Percentiles rank a stretch among this genome's conserved stretches.
phyloP scores from a whole-genome alignment of 2,113 vertebrate species.

The Nesoenas mayeri region DNA sequence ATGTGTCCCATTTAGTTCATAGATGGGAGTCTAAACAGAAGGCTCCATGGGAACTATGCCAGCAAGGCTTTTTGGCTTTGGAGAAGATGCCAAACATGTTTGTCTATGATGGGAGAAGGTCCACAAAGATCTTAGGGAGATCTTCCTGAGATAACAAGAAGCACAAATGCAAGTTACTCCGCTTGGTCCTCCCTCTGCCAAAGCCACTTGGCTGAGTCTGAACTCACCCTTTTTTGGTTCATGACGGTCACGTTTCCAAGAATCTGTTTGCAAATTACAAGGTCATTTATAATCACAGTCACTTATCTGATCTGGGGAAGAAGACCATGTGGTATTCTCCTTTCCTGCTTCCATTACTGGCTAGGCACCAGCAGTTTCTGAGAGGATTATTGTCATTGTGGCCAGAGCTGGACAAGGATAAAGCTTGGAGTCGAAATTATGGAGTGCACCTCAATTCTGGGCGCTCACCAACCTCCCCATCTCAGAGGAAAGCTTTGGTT shows the following conservation, averaged over 20 bases:
- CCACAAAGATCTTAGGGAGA: not conserved
- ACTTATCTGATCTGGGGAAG: not conserved
- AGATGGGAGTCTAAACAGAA: not conserved
- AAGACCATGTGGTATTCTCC: not conserved
- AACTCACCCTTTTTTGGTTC: not conserved
- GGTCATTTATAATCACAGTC: not conserved
- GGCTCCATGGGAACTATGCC: not conserved
- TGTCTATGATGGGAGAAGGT: accelerated
- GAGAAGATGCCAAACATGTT: not conserved
- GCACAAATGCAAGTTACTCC: not conserved
- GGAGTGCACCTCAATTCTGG: not conserved
- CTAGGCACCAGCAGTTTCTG: not conserved
- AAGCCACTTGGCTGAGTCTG: not conserved
- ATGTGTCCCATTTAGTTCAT: accelerated
- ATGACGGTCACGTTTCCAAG: not conserved
- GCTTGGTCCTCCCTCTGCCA: not conserved
- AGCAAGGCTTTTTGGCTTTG: not conserved
- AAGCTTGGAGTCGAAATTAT: not conserved
- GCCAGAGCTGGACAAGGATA: not conserved
- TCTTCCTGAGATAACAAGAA: not conserved
- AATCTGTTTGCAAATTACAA: not conserved
- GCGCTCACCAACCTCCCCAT: not conserved
- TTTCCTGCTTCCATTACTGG: not conserved
- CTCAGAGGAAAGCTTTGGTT: not conserved
- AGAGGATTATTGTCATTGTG: not conserved